Evolutionary conservation across 1,140 invertebrate species (phyloP).

Genomic region (Trichogramma pretiosum): DNA sequence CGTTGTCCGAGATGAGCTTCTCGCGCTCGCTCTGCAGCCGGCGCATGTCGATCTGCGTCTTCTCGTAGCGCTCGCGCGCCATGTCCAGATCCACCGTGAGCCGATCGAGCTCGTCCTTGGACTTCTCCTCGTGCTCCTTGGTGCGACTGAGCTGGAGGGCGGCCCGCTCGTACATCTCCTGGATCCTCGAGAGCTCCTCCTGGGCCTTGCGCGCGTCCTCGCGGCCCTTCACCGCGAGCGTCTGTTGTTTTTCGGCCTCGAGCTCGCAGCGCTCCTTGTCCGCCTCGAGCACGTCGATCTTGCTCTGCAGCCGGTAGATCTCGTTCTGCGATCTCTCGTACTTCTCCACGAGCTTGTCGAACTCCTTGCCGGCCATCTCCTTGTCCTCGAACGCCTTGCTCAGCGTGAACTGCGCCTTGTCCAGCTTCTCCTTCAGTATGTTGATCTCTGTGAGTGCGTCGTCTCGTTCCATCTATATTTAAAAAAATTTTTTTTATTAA

Average conservation of each 20-base stretch:
- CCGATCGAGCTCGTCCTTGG: constrained; percentile 78
- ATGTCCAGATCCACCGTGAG: constrained; percentile 71
- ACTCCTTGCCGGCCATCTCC: constrained; percentile 78
- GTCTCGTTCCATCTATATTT: constrained; percentile 68
- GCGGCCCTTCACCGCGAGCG: constrained; percentile 66
- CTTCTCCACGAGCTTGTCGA: constrained; percentile 86
- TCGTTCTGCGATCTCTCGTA: constrained; percentile 85
- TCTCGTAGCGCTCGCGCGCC: constrained; percentile 82
- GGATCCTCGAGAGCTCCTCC: constrained; percentile 71
- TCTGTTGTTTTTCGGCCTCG: constrained; percentile 76
- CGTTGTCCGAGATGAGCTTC: constrained; percentile 72
- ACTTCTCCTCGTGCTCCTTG: constrained; percentile 85
- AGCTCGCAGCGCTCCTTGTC: constrained; percentile 77
- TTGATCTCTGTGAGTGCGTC: constrained; percentile 76
- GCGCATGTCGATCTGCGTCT: constrained; percentile 74
- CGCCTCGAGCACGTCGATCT: constrained; percentile 74
- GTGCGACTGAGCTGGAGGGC: constrained; percentile 72
- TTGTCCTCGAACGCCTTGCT: constrained; percentile 80
- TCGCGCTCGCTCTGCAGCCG: constrained; percentile 77
- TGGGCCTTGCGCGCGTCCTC: constrained; percentile 79
- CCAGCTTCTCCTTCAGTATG: constrained; percentile 80
- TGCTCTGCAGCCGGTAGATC: constrained; percentile 77
- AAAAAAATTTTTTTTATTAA: neutral
- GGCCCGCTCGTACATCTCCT: constrained; percentile 80
- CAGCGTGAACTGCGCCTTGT: constrained; percentile 70